Evolutionary conservation across 2,113 vertebrate species (phyloP).

Genomic region (Tachycineta bicolor): DNA sequence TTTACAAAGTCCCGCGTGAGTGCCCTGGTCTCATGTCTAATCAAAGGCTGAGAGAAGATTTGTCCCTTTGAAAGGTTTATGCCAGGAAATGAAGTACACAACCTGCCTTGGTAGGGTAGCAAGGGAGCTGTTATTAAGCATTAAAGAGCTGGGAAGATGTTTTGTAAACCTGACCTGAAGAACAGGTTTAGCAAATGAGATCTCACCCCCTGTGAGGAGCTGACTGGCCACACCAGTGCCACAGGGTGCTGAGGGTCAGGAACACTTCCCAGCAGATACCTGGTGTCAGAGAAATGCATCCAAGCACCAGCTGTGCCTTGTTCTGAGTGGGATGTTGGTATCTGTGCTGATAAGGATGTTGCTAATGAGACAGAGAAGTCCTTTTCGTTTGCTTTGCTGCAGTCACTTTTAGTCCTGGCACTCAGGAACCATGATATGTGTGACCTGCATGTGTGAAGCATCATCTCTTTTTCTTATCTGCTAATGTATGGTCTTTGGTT

Average conservation of each 20-base stretch:
- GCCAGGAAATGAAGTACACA: background rate
- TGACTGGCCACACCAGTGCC: background rate
- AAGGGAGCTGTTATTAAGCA: background rate
- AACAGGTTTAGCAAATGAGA: background rate
- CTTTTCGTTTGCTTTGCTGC: background rate
- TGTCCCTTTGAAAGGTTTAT: background rate
- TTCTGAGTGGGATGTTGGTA: background rate
- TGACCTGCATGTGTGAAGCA: background rate
- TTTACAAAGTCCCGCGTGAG: background rate
- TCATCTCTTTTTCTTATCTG: background rate
- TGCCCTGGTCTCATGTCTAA: background rate
- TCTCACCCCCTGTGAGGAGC: background rate
- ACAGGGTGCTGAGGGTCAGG: rapidly evolving
- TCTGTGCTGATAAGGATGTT: background rate
- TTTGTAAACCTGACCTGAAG: background rate
- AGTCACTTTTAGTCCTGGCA: background rate
- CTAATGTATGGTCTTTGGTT: background rate
- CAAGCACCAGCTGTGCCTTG: background rate
- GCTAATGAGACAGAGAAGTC: background rate
- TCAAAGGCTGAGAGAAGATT: background rate
- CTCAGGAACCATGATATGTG: background rate
- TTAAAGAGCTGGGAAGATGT: background rate
- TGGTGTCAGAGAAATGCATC: background rate
- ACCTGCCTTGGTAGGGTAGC: background rate
- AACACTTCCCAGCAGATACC: background rate